Percentiles rank a stretch among this genome's conserved stretches.
Evolutionary conservation across 2,113 vertebrate genomes (phyloP).

Genomic region (Megalops atlanticus): DNA sequence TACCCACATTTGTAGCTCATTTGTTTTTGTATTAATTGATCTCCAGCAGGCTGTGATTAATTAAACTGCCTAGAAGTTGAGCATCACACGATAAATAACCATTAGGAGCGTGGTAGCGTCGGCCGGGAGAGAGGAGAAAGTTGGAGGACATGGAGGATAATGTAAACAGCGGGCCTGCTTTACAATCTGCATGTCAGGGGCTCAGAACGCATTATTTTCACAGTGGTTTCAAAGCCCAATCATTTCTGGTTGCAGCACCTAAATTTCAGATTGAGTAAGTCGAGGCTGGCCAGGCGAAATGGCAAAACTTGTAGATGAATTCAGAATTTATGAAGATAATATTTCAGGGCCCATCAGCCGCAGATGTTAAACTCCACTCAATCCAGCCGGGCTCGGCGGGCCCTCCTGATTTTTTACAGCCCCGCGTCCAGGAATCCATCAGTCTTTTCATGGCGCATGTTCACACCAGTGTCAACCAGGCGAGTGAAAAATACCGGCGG

Average conservation of each 20-base stretch:
- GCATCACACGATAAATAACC: slow-evolving; percentile 84
- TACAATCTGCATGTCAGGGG: slow-evolving; percentile 57
- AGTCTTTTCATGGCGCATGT: slow-evolving; percentile 82
- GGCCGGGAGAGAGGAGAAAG: slow-evolving; percentile 76
- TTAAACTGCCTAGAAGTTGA: slow-evolving; percentile 77
- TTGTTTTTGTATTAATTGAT: slow-evolving; percentile 96
- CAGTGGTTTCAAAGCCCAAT: slow-evolving; percentile 71
- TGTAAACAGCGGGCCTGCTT: slow-evolving; percentile 58
- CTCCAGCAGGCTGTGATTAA: slow-evolving; percentile 87
- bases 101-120: slow-evolving; percentile 75
- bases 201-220: slow-evolving; percentile 68
- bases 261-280: slow-evolving; percentile 80
- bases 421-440: slow-evolving; percentile 73
- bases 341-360: slow-evolving; percentile 66
- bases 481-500: slow-evolving; percentile 72
- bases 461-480: slow-evolving; percentile 74
- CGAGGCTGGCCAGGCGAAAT: slow-evolving; percentile 63
- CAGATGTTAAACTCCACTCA: slow-evolving; percentile 70
- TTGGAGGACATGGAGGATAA: slow-evolving; percentile 79
- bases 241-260: slow-evolving; percentile 66
- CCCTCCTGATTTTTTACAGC: slow-evolving; percentile 69
- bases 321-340: slow-evolving; percentile 70
- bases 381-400: slow-evolving; percentile 52
- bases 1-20: slow-evolving; percentile 84
- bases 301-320: slow-evolving; percentile 77